Evolutionary conservation across 2,888 invertebrate species (phyloP), one percentile per base, ranked within the genome.

Genomic region (Ochropacha duplaris): DNA sequence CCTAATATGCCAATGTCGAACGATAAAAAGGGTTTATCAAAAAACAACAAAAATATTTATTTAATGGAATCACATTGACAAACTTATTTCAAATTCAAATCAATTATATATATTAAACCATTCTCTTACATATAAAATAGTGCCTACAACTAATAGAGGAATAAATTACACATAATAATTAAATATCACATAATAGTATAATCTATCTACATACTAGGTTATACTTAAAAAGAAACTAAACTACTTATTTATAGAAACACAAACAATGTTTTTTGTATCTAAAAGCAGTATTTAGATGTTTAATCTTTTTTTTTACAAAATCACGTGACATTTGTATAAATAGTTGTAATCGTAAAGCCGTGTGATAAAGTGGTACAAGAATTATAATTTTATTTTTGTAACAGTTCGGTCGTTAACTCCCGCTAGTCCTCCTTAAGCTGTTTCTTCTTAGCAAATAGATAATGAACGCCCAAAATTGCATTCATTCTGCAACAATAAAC

Each of bases 401-500:
- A 58, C 61, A 57, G 59, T 57, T 56, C 39, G 58, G 63, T 58
- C 54, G 60, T 61, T 61, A 28, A 60, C 62, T 55, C 60, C 66
- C 54, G 55, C 76, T 82, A 88, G 56, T 86, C 84, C 69, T 79
- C 72, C 72, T 78, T 79, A 50, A 64, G 62, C 68, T 76, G 68
- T 70, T 79, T 84, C 82, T 83, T 87, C 83, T 79, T 86, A 50
- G 65, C 70, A 63, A 88, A 79, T 71, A 89, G 78, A 78, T 81
- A 88, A 86, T 88, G 90, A 88, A 84, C 83, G 75, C 88, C 87
- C 55, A 81, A 59, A 49, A 86, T 55, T 59, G 86, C 86, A 72
- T 85, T 90, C 91, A 88, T 78, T 87, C 92, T 92, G 91, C 22
- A 91, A 92, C 78, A 82, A 69, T 50, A 36, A 56, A 49, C 16